Evolutionary conservation across 2,113 vertebrate species (phyloP).

Genomic region (Hippocampus barbouri): DNA sequence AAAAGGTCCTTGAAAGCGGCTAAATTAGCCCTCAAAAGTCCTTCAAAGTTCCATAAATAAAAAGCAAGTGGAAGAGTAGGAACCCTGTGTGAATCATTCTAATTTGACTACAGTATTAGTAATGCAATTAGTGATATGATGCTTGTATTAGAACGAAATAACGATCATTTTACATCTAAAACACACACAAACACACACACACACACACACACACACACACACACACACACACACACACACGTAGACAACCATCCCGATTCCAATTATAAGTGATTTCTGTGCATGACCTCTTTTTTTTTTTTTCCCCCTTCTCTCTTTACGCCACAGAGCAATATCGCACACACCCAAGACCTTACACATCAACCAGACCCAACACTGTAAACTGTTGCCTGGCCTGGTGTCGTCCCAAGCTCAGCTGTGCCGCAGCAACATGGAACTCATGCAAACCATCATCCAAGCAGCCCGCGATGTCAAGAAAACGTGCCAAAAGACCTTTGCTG

Average conservation of each 20-base stretch:
- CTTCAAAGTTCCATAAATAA: too few relatives aligned
- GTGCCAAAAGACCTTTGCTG: slow-evolving; percentile 88
- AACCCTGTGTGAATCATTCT: too few relatives aligned
- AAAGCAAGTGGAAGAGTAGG: too few relatives aligned
- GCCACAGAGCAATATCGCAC: slow-evolving; percentile 83
- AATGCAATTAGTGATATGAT: too few relatives aligned
- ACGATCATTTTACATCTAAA: too few relatives aligned
- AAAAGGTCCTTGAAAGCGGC: too few relatives aligned
- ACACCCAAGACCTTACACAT: slow-evolving; percentile 76
- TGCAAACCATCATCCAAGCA: slow-evolving; percentile 90
- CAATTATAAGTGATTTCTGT: not conserved
- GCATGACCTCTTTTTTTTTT: not conserved
- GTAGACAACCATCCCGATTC: not conserved
- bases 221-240: too few relatives aligned
- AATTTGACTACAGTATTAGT: too few relatives aligned
- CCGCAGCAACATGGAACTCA: slow-evolving; percentile 95
- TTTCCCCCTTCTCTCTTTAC: not conserved
- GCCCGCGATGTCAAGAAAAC: slow-evolving; percentile 90
- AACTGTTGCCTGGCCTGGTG: slow-evolving; percentile 88
- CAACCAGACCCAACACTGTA: slow-evolving; percentile 97
- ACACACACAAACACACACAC: too few relatives aligned
- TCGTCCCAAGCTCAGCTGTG: slow-evolving; percentile 93
- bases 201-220: too few relatives aligned
- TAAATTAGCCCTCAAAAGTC: too few relatives aligned
- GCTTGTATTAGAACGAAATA: too few relatives aligned